phyloP scores from a whole-genome alignment of 2,113 vertebrate genomes.

The human (Homo sapiens) region GRCh38 chr3:130955501-130956000 shows the following conservation, averaged over 20 bases:
- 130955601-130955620: neutral
- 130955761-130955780: neutral
- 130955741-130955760: neutral
- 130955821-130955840: neutral
- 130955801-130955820: neutral
- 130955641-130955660: neutral
- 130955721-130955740: neutral
- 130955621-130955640: neutral
- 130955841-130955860: neutral
- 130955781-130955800: neutral
- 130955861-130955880: neutral
- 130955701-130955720: neutral
- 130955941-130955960: neutral
- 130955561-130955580: constrained; percentile 7
- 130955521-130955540: constrained; percentile 13
- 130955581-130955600: neutral
- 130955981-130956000: neutral
- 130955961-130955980: neutral
- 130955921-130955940: neutral
- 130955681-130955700: neutral
- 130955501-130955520: constrained; percentile 11
- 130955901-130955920: neutral
- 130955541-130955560: neutral
- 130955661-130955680: neutral
- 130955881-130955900: neutral